These are phyloP conservation scores for Lucinisca nassula DNA, from an alignment of 2,888 invertebrate species.

Conservation along the genomic window DNA sequence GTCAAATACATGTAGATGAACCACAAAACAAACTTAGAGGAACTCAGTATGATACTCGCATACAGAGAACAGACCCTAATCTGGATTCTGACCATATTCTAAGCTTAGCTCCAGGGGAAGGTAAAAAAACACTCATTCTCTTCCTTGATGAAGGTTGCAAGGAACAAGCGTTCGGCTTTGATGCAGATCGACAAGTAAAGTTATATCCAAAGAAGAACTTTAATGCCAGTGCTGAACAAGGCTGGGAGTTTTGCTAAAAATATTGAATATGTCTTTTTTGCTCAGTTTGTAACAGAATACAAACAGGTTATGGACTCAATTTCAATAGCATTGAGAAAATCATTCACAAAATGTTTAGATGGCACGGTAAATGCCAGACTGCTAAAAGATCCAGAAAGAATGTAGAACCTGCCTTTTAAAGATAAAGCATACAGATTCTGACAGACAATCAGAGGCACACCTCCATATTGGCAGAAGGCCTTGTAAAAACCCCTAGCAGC, in stretches of 20 bases:
- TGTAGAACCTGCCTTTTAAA: not conserved
- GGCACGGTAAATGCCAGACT: slow-evolving; percentile 6
- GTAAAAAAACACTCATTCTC: slow-evolving; percentile 17
- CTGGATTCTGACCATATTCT: not conserved
- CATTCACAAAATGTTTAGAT: not conserved
- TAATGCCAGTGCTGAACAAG: slow-evolving; percentile 11
- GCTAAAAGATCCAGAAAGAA: slow-evolving; percentile 1
- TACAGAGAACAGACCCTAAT: not conserved
- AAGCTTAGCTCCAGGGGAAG: slow-evolving; percentile 31
- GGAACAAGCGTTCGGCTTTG: slow-evolving; percentile 35
- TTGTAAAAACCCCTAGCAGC: slow-evolving; percentile 14
- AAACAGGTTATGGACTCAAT: slow-evolving; percentile 26
- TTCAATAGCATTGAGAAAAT: slow-evolving; percentile 24
- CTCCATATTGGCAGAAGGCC: slow-evolving; percentile 27
- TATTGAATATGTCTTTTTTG: slow-evolving; percentile 41
- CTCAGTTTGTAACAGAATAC: slow-evolving; percentile 23
- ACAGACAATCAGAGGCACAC: slow-evolving; percentile 4
- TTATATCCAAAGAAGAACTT: slow-evolving; percentile 41
- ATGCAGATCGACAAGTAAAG: not conserved
- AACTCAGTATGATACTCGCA: slow-evolving; percentile 13
- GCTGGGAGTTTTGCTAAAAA: slow-evolving; percentile 28
- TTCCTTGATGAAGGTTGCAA: slow-evolving; percentile 25
- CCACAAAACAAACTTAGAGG: slow-evolving; percentile 6
- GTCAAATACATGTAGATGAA: not conserved
- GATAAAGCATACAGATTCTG: slow-evolving; percentile 21